Conservation (phyloP, 2,888 invertebrate genomes). For the Phasia obesa region DNA sequence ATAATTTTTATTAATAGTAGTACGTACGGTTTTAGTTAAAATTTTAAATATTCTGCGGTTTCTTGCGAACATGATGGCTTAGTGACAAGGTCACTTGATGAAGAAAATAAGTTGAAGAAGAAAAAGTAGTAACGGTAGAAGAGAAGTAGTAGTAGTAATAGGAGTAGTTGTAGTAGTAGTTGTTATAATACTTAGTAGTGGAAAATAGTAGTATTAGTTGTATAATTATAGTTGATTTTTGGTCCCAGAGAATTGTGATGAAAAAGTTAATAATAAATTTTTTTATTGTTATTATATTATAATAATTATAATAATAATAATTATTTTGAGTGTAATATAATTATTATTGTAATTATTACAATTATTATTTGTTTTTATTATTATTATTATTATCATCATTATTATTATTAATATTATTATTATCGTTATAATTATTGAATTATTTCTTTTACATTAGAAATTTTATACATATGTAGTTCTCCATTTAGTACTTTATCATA, state of each 20-base stretch:
- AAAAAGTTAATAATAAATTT: not conserved
- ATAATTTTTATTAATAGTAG: conserved; percentile 37
- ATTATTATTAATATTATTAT: no score
- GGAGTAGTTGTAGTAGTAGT: conserved; percentile 22
- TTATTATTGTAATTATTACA: no score
- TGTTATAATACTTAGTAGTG: conserved; percentile 24
- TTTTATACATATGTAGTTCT: not conserved
- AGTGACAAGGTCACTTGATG: conserved; percentile 35
- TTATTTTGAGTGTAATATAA: no score
- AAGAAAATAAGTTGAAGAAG: conserved; percentile 47
- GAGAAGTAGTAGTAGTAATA: conserved; percentile 28
- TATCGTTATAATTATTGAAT: no score
- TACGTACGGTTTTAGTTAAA: conserved; percentile 52
- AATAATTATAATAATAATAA: no score
- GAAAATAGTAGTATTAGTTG: conserved; percentile 46
- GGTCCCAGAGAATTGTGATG: conserved; percentile 38
- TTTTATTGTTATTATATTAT: not conserved
- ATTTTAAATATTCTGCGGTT: conserved; percentile 26
- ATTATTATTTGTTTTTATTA: no score
- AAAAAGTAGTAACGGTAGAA: conserved; percentile 35
- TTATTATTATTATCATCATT: no score
- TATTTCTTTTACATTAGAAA: no score
- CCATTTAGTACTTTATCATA: not conserved
- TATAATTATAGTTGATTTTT: conserved; percentile 44
- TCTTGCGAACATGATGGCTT: conserved; percentile 32